These are phyloP conservation scores for Lepidochrysops patricia DNA, from an alignment of 2,888 invertebrate genomes.

Conservation along the genomic window DNA sequence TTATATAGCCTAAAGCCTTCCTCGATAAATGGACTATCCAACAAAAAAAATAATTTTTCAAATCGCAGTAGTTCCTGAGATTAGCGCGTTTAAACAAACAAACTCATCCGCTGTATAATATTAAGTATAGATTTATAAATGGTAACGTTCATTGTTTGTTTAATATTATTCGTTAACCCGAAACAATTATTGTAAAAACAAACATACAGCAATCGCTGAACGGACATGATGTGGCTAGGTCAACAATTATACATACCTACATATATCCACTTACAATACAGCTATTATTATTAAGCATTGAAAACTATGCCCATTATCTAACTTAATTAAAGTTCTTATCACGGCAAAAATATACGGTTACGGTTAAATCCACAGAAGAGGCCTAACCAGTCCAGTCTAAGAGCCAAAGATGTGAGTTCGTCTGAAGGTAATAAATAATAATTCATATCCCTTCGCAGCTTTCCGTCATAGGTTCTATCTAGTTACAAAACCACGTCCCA, in stretches of 20 bases:
- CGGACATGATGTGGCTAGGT: not conserved
- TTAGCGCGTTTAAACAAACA: no score
- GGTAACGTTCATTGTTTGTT: not conserved
- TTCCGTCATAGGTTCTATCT: not conserved
- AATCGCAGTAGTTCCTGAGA: no score
- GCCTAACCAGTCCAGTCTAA: not conserved
- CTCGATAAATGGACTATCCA: no score
- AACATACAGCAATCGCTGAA: not conserved
- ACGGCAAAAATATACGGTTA: no score
- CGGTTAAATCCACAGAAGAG: no score
- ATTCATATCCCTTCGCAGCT: not conserved
- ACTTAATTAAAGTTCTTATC: no score
- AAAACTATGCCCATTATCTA: not conserved
- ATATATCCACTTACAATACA: not conserved
- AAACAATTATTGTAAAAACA: not conserved
- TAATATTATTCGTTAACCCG: not conserved
- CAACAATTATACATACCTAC: not conserved
- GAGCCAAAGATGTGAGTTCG: not conserved
- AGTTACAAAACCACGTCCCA: conserved; percentile 25
- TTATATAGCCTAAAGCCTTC: no score
- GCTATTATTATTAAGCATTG: not conserved
- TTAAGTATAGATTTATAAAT: no score
- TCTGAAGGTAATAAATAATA: not conserved
- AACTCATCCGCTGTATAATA: no score
- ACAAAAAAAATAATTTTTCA: no score